These are phyloP conservation scores for Donacobius atricapilla DNA, from an alignment of 2,113 vertebrate species.

Conservation along the genomic window DNA sequence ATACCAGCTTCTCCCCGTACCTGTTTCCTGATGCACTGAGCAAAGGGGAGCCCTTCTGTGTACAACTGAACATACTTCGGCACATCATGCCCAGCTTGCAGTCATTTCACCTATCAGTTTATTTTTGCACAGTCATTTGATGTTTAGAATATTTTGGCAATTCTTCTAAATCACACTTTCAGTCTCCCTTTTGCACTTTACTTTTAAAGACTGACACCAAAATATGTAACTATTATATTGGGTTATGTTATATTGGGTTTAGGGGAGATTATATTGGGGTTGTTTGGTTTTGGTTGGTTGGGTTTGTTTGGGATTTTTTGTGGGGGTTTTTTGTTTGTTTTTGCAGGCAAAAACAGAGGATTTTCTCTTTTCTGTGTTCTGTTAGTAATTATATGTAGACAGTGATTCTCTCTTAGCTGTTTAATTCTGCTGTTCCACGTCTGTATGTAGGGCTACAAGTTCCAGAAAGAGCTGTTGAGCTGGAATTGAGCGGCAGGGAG, in stretches of 20 bases:
- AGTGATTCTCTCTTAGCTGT: not conserved
- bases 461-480: not conserved
- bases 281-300: too few species aligned
- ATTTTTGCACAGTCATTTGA: not conserved
- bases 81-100: not conserved
- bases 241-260: too few species aligned
- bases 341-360: not conserved
- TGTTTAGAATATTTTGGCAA: not conserved
- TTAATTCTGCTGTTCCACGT: not conserved
- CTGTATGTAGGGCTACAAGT: fast-evolving
- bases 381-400: not conserved
- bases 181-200: not conserved
- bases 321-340: too few species aligned
- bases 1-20: not conserved
- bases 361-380: not conserved
- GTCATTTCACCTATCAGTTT: not conserved
- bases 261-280: too few species aligned
- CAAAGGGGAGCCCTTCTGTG: not conserved
- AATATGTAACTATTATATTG: not conserved
- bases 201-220: not conserved
- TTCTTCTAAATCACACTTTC: not conserved
- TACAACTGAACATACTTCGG: not conserved
- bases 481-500: not conserved
- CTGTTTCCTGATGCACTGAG: fast-evolving
- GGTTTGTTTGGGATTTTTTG: too few species aligned